Percentiles rank a stretch among this genome's conserved stretches.
phyloP scores from a whole-genome alignment of 1,140 invertebrate species.

The Penaeus vannamei region DNA sequence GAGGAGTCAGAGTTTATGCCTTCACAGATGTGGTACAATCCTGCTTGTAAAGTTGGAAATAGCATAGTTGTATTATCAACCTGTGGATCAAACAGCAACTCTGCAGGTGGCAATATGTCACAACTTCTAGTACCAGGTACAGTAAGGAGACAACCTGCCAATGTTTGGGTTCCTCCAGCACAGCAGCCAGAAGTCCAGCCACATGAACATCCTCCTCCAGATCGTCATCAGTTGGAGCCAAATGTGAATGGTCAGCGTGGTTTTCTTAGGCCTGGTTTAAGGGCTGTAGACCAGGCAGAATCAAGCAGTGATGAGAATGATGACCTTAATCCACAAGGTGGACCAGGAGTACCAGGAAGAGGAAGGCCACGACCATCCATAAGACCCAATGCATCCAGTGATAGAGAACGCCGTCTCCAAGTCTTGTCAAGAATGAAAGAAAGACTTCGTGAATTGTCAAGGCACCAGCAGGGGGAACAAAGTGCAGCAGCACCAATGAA shows the following conservation, averaged over 20 bases:
- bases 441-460: conserved; percentile 72
- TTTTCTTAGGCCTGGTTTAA: conserved; percentile 58
- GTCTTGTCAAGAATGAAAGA: conserved; percentile 77
- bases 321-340: conserved; percentile 36
- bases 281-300: conserved; percentile 40
- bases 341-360: conserved; percentile 31
- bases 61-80: conserved; percentile 79
- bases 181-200: conserved; percentile 51
- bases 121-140: conserved; percentile 59
- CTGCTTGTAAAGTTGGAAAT: conserved; percentile 84
- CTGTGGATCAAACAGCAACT: conserved; percentile 2
- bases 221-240: conserved; percentile 70
- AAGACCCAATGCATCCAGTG: conserved; percentile 72
- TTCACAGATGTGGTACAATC: conserved; percentile 92
- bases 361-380: conserved; percentile 70
- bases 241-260: conserved; percentile 67
- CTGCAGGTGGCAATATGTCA: conserved; percentile 54
- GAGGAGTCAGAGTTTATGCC: conserved; percentile 84
- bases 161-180: conserved; percentile 69
- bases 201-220: conserved; percentile 71
- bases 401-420: conserved; percentile 78
- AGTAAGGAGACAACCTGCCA: conserved; percentile 58
- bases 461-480: conserved; percentile 59
- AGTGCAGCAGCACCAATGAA: conserved; percentile 61
- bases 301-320: conserved; percentile 57